Evolutionary conservation across 2,888 invertebrate species (phyloP).

Genomic region (Chydorus sphaericus): DNA sequence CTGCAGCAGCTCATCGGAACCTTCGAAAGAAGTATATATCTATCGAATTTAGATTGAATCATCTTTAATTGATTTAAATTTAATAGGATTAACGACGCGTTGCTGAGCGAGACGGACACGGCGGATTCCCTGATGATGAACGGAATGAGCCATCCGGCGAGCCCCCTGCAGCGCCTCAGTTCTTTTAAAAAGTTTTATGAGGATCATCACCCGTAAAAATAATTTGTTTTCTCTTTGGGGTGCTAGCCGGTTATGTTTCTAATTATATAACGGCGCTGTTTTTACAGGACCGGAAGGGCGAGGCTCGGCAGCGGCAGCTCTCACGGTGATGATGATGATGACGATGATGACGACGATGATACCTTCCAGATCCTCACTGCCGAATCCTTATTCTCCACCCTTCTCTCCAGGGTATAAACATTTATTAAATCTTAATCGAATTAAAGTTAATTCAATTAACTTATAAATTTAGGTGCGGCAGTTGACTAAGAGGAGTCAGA

Average conservation of each 20-base stretch:
- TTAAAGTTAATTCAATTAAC: neutral
- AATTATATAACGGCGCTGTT: too few species aligned
- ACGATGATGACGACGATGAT: conserved; percentile 76
- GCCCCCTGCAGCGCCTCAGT: conserved; percentile 32
- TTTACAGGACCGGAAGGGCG: conserved; percentile 38
- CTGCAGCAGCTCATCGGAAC: neutral
- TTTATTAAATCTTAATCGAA: too few species aligned
- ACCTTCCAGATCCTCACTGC: conserved; percentile 82
- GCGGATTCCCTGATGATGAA: neutral
- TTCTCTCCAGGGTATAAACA: conserved; percentile 54
- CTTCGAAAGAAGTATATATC: conserved; percentile 1
- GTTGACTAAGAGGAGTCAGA: conserved; percentile 66
- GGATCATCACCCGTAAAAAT: conserved; percentile 24
- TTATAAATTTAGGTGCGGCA: conserved; percentile 48
- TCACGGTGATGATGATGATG: conserved; percentile 61
- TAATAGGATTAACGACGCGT: too few species aligned
- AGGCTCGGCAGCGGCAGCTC: conserved; percentile 77
- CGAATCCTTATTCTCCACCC: conserved; percentile 75
- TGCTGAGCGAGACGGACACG: neutral
- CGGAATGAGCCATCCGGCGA: conserved; percentile 21
- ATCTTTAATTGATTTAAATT: neutral
- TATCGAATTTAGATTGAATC: neutral
- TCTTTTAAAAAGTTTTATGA: conserved; percentile 43
- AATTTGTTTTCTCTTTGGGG: neutral
- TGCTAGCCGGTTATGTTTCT: neutral